Base-by-base conservation (phyloP, 2,113 vertebrate species). In the Pavo muticus region DNA sequence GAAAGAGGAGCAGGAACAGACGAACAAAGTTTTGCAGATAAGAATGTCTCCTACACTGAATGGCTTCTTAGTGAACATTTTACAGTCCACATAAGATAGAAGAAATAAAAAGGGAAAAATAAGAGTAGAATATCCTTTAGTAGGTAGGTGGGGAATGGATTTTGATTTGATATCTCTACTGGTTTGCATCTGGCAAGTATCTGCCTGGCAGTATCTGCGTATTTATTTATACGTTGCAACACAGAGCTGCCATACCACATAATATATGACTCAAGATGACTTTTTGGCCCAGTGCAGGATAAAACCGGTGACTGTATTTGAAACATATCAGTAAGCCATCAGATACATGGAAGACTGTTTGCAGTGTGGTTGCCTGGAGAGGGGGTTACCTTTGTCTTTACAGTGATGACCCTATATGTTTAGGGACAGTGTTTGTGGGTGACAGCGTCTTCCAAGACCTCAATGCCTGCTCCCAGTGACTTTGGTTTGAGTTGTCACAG, bases 11-110 rank as follows among this genome's bases (percentile, higher is more conserved):
- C 60, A 68, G 56, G 61, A 60, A 37, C 52, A 86, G 48, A 70
- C 39, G 69, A 74, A 86, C 25, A 78, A 52, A 84, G 35, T 76
- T 18, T 88, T 86, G 84, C 87, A 94, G 70, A 64, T 75, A 74
- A 7, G 45, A 68, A 23, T 19, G 73, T 91, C 70, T 93, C 54
- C 64, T 80, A 59, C 88, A 57, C 45, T 79, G 48, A 63, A n/a
- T 21, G 64, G n/a, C 56, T 87, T 57, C 37, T 71, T 78, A 80
- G 87, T 61, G 42, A 40, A 69, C 48, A 47, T 83, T 83, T 54
- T 93, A 67, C 40, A 84, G 84, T 37, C 70, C 19, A 12, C 27
- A 78, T 60, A 63, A 93, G 72, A 86, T 30, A 52, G 27, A 81
- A 79, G 56, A 85, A 86, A 61, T 78, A 48, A 42, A 82, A 92